Conservation (phyloP, 2,797 vertebrate genomes). For the Paguma larvata region DNA sequence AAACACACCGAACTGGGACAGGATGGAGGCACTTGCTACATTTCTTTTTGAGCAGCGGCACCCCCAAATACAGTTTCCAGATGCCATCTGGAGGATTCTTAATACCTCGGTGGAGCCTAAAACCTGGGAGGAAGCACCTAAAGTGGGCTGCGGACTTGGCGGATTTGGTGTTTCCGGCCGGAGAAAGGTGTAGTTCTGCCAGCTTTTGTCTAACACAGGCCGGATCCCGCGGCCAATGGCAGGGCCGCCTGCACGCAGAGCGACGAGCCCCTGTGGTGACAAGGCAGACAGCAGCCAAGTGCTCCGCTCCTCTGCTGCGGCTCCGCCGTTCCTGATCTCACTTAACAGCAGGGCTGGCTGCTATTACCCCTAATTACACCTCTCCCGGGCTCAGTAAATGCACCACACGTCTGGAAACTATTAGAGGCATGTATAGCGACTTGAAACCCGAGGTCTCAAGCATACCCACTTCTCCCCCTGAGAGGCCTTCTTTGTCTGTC, state of each 20-base stretch:
- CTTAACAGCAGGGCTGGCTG: constrained; percentile 23
- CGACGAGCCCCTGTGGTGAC: not conserved
- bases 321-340: constrained; percentile 13
- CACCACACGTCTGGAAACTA: constrained; percentile 62
- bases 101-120: not conserved
- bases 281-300: not conserved
- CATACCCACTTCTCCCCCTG: not conserved
- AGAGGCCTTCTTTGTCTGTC: constrained; percentile 37
- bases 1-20: not conserved
- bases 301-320: not conserved
- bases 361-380: not conserved
- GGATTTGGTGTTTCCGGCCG: not conserved
- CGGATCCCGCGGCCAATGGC: not conserved
- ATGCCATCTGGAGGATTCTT: not conserved
- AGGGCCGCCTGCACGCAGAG: not conserved
- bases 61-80: rapidly evolving
- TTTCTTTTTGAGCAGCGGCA: not conserved
- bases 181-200: not conserved
- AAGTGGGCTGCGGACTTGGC: not conserved
- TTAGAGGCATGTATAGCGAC: constrained; percentile 19
- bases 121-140: not conserved
- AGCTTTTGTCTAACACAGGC: not conserved
- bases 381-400: constrained; percentile 30
- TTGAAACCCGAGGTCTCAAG: constrained; percentile 47
- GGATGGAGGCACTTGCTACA: rapidly evolving